These are phyloP conservation scores for Allacma fusca DNA, from an alignment of 2,888 invertebrate species.

Conservation along the genomic window DNA sequence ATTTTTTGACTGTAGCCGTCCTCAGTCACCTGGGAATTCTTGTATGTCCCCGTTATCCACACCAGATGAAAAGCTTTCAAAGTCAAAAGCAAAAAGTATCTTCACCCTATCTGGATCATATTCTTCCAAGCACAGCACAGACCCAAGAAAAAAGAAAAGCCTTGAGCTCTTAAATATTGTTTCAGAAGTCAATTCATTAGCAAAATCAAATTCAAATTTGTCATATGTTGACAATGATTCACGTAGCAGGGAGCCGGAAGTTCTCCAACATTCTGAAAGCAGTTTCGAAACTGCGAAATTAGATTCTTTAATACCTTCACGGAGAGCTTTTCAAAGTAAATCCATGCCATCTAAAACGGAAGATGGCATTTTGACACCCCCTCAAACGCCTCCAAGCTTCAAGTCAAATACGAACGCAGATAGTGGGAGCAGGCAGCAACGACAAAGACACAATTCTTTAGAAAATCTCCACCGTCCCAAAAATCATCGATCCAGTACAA, in stretches of 20 bases:
- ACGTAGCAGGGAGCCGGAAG: too few relatives aligned
- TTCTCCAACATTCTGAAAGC: too few relatives aligned
- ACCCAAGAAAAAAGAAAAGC: neutral
- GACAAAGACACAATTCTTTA: constrained; percentile 37
- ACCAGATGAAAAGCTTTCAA: neutral
- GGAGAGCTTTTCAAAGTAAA: neutral
- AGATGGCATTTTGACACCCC: neutral
- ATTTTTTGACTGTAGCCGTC: neutral
- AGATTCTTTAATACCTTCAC: too few relatives aligned
- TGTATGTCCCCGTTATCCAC: too few relatives aligned
- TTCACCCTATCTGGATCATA: constrained; percentile 27
- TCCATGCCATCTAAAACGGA: neutral
- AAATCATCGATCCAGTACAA: constrained; percentile 39
- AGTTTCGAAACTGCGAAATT: too few relatives aligned
- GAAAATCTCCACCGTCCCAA: constrained; percentile 43
- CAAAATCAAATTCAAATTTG: too few relatives aligned
- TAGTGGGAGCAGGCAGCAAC: constrained; percentile 1
- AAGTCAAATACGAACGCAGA: neutral
- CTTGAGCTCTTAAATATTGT: neutral
- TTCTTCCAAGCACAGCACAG: neutral
- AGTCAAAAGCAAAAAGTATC: constrained; percentile 25
- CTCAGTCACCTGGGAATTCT: neutral
- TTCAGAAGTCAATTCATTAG: neutral
- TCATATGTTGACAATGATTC: too few relatives aligned
- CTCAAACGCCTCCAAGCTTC: neutral